Evolutionary conservation across 2,888 invertebrate species (phyloP).

Genomic region (Teleiodes luculella): DNA sequence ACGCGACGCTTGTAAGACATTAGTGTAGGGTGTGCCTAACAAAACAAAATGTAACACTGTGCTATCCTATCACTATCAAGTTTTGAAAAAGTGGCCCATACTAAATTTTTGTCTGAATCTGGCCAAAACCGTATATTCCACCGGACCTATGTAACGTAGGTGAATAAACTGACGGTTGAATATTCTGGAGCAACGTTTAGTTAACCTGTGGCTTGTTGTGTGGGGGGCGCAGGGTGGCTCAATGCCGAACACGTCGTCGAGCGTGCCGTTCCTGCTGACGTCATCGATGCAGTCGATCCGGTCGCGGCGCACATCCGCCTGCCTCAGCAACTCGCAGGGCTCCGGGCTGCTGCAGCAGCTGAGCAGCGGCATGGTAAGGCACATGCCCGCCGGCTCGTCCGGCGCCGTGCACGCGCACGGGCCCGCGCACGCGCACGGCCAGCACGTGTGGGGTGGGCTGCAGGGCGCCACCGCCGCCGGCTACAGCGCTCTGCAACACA

Average conservation of each 20-base stretch:
- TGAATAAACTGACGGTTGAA: too few relatives aligned
- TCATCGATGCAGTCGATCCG: constrained; percentile 79
- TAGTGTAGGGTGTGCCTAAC: too few relatives aligned
- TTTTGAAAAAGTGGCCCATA: too few relatives aligned
- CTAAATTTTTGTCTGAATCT: too few relatives aligned
- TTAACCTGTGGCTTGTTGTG: not conserved
- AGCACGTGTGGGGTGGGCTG: constrained; percentile 68
- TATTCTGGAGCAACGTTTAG: not conserved
- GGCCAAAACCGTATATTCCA: too few relatives aligned
- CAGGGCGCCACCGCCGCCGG: constrained; percentile 74
- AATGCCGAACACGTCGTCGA: constrained; percentile 93
- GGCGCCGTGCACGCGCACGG: constrained; percentile 68
- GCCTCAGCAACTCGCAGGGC: constrained; percentile 84
- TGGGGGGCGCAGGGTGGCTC: constrained; percentile 84
- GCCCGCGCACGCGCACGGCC: constrained; percentile 24
- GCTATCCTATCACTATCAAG: too few relatives aligned
- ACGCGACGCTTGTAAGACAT: too few relatives aligned
- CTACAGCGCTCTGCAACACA: constrained; percentile 73
- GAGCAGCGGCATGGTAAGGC: constrained; percentile 96
- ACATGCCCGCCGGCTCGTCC: constrained; percentile 80
- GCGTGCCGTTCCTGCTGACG: constrained; percentile 90
- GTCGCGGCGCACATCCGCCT: constrained; percentile 84
- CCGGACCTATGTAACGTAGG: too few relatives aligned
- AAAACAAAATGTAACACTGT: too few relatives aligned
- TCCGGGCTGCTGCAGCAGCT: constrained; percentile 91